A percentile compares a stretch with the other conserved stretches of the same genome.
phyloP scores from a whole-genome alignment of 2,888 invertebrate species.

The Melikaiella ostensackeni region DNA sequence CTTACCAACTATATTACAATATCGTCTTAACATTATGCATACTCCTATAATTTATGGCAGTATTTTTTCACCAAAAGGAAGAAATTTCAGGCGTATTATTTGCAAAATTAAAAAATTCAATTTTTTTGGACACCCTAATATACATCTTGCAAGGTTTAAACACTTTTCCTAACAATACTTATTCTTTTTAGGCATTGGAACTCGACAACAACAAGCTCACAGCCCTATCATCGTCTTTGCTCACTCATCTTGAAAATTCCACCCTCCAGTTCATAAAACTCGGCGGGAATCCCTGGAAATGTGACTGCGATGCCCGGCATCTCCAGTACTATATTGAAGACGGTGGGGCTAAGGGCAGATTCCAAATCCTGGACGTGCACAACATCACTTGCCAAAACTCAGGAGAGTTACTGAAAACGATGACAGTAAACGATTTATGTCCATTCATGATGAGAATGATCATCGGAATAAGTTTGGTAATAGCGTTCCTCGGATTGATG shows the following conservation, averaged over 20 bases:
- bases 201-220: conserved; percentile 80
- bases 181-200: conserved; percentile 74
- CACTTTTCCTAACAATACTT: neutral
- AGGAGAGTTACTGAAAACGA: conserved; percentile 54
- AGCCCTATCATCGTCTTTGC: conserved; percentile 75
- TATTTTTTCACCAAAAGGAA: too few relatives aligned
- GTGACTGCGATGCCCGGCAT: conserved; percentile 82
- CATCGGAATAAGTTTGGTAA: conserved; percentile 29
- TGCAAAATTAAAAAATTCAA: too few relatives aligned
- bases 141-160: too few relatives aligned
- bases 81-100: too few relatives aligned
- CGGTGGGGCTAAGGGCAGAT: conserved; percentile 60
- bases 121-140: too few relatives aligned
- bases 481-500: conserved; percentile 71
- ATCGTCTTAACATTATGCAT: too few relatives aligned
- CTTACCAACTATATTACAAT: too few relatives aligned
- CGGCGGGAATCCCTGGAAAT: conserved; percentile 83
- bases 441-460: conserved; percentile 42
- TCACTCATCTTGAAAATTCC: conserved; percentile 77
- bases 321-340: conserved; percentile 80
- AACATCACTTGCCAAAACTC: conserved; percentile 58
- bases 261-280: conserved; percentile 79
- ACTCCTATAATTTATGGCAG: too few relatives aligned
- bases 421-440: conserved; percentile 60
- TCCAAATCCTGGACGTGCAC: conserved; percentile 55